Percentiles rank a stretch among this genome's conserved stretches.
Evolutionary conservation across 1,140 invertebrate genomes (phyloP).

Genomic region (Ceratosolen solmsi): DNA sequence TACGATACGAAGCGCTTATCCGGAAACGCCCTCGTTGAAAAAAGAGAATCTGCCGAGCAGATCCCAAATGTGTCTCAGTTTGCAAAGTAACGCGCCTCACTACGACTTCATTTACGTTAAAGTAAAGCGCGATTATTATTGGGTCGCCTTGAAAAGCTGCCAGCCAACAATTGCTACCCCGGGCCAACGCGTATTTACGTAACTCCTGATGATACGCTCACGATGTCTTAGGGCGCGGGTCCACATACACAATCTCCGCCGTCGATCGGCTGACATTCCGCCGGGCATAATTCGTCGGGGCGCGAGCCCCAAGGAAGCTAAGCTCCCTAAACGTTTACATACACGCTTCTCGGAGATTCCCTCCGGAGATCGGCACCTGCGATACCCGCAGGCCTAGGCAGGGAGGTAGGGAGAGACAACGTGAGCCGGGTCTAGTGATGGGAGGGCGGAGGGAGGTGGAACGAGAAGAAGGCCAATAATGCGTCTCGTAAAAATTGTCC

Average conservation of each 20-base stretch:
- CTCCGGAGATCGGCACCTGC: slow-evolving; percentile 31
- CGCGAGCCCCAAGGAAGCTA: slow-evolving; percentile 23
- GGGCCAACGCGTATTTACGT: slow-evolving; percentile 37
- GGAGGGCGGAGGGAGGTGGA: not conserved
- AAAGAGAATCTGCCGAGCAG: not conserved
- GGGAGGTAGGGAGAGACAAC: slow-evolving; percentile 4
- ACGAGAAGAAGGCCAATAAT: slow-evolving; percentile 3
- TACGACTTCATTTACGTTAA: not conserved
- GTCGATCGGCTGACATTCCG: slow-evolving; percentile 36
- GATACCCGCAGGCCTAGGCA: slow-evolving; percentile 7
- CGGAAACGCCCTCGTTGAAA: slow-evolving; percentile 2
- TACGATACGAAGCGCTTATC: slow-evolving; percentile 17
- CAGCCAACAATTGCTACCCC: not conserved
- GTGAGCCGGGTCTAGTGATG: too few relatives aligned
- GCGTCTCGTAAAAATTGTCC: slow-evolving; percentile 40
- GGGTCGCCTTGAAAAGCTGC: not conserved
- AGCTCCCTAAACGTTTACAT: slow-evolving; percentile 44
- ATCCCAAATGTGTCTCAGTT: slow-evolving; percentile 7
- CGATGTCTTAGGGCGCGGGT: slow-evolving; percentile 31
- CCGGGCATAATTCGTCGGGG: slow-evolving; percentile 31
- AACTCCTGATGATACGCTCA: slow-evolving; percentile 23
- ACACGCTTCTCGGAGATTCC: slow-evolving; percentile 18
- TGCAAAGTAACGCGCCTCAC: not conserved
- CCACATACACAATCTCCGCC: slow-evolving; percentile 7
- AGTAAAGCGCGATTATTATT: not conserved